These are phyloP conservation scores for Ophion obscuratus DNA, from an alignment of 2,888 invertebrate genomes.

Conservation along the genomic window DNA sequence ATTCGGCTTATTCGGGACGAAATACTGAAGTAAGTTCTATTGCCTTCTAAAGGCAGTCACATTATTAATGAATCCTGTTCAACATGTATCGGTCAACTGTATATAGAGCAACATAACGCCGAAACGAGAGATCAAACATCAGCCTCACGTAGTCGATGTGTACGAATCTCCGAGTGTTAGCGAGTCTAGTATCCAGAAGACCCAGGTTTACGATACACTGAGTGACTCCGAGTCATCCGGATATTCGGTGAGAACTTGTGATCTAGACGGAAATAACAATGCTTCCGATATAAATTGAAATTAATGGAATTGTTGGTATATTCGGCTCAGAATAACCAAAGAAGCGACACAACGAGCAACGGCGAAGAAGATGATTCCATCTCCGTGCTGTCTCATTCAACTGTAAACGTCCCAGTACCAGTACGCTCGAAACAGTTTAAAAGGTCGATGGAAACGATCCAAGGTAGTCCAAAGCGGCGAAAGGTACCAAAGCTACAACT, in stretches of 20 bases:
- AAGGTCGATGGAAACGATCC: background rate
- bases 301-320: background rate
- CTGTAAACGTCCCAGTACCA: background rate
- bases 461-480: background rate
- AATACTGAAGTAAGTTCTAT: background rate
- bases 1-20: background rate
- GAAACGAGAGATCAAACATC: background rate
- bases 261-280: background rate
- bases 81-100: background rate
- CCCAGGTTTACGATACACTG: background rate
- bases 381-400: background rate
- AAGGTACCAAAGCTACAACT: no score
- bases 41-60: background rate
- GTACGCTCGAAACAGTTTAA: background rate
- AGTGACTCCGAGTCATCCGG: slow-evolving; percentile 3
- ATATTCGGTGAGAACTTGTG: slow-evolving; percentile 6
- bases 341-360: background rate
- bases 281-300: background rate
- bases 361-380: background rate
- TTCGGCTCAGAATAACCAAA: background rate
- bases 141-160: background rate
- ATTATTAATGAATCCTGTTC: background rate
- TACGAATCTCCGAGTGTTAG: background rate
- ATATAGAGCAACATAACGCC: background rate
- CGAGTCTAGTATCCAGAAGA: background rate